Percentiles rank a stretch among this genome's conserved stretches.
Conservation (phyloP, 2,888 invertebrate species). For the Synergus japonicus region DNA sequence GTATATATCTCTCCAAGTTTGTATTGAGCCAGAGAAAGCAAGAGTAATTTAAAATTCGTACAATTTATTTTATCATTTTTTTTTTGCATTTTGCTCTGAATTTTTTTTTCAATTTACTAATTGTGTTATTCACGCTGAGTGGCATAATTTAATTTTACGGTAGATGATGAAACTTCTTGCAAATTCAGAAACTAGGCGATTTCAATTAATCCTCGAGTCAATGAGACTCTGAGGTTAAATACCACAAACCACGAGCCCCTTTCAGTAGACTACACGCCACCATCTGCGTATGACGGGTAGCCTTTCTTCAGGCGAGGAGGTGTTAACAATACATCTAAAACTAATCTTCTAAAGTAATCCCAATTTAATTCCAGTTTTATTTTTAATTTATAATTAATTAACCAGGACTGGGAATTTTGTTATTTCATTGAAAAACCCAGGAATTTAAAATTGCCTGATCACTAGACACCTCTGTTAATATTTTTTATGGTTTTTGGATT, state of each 20-base stretch:
- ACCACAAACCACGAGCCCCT: not conserved
- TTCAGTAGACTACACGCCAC: not conserved
- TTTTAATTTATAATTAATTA: not conserved
- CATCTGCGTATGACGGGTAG: slow-evolving; percentile 17
- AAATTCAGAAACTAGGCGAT: slow-evolving; percentile 3
- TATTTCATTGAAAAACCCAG: too few relatives aligned
- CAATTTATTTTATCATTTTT: too few relatives aligned
- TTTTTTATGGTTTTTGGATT: too few relatives aligned
- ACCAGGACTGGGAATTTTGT: too few relatives aligned
- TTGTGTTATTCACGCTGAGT: not conserved
- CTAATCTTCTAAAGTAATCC: not conserved
- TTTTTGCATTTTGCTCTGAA: too few relatives aligned
- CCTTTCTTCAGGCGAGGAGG: not conserved
- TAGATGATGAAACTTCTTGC: not conserved
- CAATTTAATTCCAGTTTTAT: not conserved
- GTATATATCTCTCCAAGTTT: slow-evolving; percentile 2
- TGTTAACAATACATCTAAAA: not conserved
- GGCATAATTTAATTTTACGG: not conserved
- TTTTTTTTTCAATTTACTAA: not conserved
- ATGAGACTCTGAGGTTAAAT: not conserved
- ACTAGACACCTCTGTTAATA: too few relatives aligned
- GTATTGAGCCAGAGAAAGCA: slow-evolving; percentile 4
- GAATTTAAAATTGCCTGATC: too few relatives aligned
- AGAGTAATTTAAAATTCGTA: not conserved
- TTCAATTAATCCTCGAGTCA: not conserved